These are phyloP conservation scores for Adelges cooleyi DNA, from an alignment of 1,140 invertebrate species.

Conservation along the genomic window DNA sequence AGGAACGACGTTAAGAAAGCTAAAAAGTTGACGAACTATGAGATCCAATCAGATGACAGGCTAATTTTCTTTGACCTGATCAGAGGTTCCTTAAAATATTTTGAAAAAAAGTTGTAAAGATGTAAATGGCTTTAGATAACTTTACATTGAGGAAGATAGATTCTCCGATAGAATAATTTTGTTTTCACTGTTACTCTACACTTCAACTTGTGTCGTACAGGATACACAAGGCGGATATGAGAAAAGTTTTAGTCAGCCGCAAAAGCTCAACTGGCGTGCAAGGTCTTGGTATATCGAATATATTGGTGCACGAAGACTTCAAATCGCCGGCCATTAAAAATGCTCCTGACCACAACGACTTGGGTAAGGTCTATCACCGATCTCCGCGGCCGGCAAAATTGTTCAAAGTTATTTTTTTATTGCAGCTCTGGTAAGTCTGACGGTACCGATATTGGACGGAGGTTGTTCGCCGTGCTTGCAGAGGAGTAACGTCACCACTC, in stretches of 20 bases:
- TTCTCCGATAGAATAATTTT: too few species aligned
- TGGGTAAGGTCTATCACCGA: neutral
- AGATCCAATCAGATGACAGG: too few species aligned
- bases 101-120: neutral
- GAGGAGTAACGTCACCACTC: neutral
- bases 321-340: conserved; percentile 12
- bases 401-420: neutral
- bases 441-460: neutral
- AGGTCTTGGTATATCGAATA: conserved; percentile 25
- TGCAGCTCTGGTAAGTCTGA: conserved; percentile 6
- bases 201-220: too few species aligned
- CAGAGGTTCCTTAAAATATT: too few species aligned
- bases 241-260: conserved; percentile 28
- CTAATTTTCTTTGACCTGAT: too few species aligned
- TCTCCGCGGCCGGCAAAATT: neutral
- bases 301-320: conserved; percentile 32
- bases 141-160: neutral
- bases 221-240: conserved; percentile 30
- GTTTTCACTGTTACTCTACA: neutral
- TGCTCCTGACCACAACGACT: conserved; percentile 20
- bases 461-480: neutral
- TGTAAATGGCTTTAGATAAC: neutral
- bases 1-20: too few species aligned
- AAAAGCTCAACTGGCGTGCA: neutral
- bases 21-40: too few species aligned